Percentiles rank a stretch among this genome's conserved stretches.
These are phyloP conservation scores for Panagrolaimus sp. DNA, from an alignment of 1,140 invertebrate species.

Conservation along the genomic window DNA sequence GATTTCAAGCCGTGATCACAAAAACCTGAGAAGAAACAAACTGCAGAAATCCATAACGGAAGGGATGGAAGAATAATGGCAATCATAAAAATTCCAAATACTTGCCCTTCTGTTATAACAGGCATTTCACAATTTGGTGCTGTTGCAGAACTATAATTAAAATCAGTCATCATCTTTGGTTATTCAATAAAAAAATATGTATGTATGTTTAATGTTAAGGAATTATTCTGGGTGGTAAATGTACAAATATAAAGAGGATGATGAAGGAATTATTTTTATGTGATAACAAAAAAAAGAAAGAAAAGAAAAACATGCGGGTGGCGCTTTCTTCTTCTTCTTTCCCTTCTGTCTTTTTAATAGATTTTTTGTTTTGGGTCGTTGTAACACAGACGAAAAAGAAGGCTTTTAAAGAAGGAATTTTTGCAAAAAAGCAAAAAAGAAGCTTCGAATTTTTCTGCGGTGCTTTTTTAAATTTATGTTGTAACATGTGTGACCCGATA, in stretches of 20 bases:
- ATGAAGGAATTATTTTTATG: not conserved
- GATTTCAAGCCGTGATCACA: not conserved
- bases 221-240: not conserved
- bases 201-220: not conserved
- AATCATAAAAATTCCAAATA: not conserved
- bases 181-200: too few relatives aligned
- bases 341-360: too few relatives aligned
- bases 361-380: not conserved
- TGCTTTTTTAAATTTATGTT: too few relatives aligned
- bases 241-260: not conserved
- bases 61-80: not conserved
- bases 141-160: not conserved
- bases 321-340: not conserved
- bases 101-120: not conserved
- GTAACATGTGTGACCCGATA: too few relatives aligned
- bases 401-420: too few relatives aligned
- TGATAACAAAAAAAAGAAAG: not conserved
- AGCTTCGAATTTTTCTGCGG: too few relatives aligned
- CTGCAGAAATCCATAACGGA: not conserved
- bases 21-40: not conserved
- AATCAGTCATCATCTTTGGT: not conserved
- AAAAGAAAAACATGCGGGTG: too few relatives aligned
- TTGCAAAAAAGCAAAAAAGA: too few relatives aligned
- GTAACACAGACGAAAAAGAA: not conserved
- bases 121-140: slow-evolving; percentile 6